Conservation (phyloP, 2,797 vertebrate species). For the Cirrhinus mrigala region DNA sequence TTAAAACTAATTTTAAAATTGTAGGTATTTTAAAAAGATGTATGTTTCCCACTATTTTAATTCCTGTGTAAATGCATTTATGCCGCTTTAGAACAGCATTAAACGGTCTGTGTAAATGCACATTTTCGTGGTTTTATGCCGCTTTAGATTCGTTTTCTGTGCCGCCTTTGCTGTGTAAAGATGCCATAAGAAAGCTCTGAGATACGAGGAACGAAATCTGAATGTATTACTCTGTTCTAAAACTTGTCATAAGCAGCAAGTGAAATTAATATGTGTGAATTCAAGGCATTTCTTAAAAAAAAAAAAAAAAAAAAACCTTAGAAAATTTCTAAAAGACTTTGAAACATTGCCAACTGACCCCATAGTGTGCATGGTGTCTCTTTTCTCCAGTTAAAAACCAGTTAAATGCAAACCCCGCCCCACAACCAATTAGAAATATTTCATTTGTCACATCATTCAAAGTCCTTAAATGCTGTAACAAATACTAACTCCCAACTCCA, state of each 20-base stretch:
- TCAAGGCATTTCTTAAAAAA: background rate
- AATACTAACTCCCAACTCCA: background rate
- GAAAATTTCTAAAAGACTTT: too few species aligned
- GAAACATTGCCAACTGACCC: background rate
- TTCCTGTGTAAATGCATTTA: too few species aligned
- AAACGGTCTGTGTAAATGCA: too few species aligned
- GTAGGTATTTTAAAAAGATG: too few species aligned
- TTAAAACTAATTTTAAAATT: too few species aligned
- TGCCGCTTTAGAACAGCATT: too few species aligned
- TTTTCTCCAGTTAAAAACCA: background rate
- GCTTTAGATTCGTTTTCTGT: too few species aligned
- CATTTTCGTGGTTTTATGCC: too few species aligned
- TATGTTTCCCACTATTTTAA: too few species aligned
- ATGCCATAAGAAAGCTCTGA: background rate
- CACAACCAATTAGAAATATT: background rate
- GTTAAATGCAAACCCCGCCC: background rate
- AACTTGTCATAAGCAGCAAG: background rate
- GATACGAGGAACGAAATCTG: background rate
- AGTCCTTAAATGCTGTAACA: background rate
- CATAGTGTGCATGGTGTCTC: background rate
- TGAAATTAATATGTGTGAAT: background rate
- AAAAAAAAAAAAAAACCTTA: too few species aligned
- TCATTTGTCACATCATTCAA: background rate
- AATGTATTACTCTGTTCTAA: background rate
- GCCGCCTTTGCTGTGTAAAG: too few species aligned